These are phyloP conservation scores for Cacatua alba DNA, from an alignment of 2,113 vertebrate species.

Conservation along the genomic window DNA sequence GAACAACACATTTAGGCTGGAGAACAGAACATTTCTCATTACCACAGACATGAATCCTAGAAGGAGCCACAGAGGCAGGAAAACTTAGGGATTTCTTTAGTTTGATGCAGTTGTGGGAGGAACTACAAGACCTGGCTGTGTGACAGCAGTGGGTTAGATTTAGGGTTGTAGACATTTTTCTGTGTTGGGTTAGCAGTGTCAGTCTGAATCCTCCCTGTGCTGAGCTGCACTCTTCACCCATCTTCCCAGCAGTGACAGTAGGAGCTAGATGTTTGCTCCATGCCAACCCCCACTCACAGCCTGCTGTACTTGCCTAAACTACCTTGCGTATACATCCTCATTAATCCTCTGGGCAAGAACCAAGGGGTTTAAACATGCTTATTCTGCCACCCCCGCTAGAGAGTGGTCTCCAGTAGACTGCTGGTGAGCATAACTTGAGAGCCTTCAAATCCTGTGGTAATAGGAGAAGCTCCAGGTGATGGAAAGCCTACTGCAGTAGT, in stretches of 20 bases:
- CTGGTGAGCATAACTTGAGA: accelerated
- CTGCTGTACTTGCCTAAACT: neutral
- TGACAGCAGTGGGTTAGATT: neutral
- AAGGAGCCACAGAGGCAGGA: neutral
- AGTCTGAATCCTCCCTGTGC: neutral
- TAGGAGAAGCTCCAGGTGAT: neutral
- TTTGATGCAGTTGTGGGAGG: neutral
- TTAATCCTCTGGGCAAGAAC: neutral
- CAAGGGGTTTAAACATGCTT: accelerated
- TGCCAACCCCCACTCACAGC: accelerated
- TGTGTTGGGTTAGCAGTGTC: neutral
- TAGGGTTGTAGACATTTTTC: neutral
- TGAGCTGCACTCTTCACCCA: neutral
- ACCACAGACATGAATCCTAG: neutral
- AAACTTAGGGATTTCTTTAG: neutral
- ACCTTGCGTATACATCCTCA: neutral
- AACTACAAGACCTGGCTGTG: neutral
- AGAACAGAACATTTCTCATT: neutral
- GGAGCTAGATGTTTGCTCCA: neutral
- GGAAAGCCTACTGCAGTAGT: neutral
- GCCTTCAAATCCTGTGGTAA: neutral
- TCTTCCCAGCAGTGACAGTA: neutral
- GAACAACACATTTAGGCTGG: neutral
- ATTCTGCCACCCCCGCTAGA: neutral
- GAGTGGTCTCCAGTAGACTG: neutral